Percentiles rank a stretch among this genome's conserved stretches.
Evolutionary conservation across 2,888 invertebrate genomes (phyloP).

Genomic region (Hypomecis atomaria): DNA sequence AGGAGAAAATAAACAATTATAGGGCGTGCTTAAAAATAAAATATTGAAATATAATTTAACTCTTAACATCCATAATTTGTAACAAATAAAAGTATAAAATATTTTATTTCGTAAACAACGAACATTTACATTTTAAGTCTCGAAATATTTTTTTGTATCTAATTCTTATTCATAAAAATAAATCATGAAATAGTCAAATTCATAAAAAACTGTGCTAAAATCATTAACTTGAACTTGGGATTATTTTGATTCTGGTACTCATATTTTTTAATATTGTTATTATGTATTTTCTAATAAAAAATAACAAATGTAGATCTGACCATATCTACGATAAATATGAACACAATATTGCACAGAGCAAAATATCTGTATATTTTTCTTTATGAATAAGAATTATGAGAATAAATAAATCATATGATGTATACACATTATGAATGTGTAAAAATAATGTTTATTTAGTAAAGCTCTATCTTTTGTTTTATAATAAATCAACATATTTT

Average conservation of each 20-base stretch:
- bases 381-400: constrained; percentile 1
- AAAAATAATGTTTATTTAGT: too few relatives aligned
- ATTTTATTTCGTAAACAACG: constrained; percentile 20
- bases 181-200: too few relatives aligned
- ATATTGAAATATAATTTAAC: background rate
- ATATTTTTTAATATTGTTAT: too few relatives aligned
- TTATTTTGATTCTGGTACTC: too few relatives aligned
- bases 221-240: too few relatives aligned
- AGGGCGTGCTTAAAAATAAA: constrained; percentile 16
- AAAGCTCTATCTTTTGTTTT: background rate
- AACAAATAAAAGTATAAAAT: background rate
- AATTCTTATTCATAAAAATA: constrained; percentile 3
- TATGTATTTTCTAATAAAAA: too few relatives aligned
- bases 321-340: too few relatives aligned
- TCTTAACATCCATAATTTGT: constrained; percentile 6
- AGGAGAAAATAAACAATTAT: constrained; percentile 12
- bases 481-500: background rate
- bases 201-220: too few relatives aligned
- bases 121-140: constrained; percentile 9
- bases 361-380: background rate
- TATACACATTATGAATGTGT: too few relatives aligned
- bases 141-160: background rate
- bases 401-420: background rate
- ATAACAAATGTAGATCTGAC: too few relatives aligned
- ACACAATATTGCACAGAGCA: background rate